A percentile compares a stretch with the other conserved stretches of the same genome.
phyloP scores from a whole-genome alignment of 2,888 invertebrate genomes.

The Parapristionchus giblindavisi region DNA sequence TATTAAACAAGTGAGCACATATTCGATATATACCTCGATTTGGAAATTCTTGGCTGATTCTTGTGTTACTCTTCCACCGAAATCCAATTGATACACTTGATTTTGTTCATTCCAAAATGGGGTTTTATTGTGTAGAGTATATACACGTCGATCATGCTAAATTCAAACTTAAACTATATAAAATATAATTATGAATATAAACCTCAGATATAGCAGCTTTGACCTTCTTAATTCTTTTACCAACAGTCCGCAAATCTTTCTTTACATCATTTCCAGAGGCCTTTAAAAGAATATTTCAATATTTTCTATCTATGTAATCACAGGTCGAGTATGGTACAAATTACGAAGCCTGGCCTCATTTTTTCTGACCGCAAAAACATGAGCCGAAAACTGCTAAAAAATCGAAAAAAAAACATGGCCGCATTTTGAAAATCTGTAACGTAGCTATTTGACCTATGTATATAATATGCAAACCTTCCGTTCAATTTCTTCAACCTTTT shows the following conservation, averaged over 20 bases:
- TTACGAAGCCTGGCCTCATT: background rate
- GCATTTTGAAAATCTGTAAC: background rate
- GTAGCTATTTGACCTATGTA: background rate
- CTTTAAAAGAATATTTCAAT: conserved; percentile 3
- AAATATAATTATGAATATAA: background rate
- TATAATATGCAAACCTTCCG: background rate
- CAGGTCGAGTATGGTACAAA: background rate
- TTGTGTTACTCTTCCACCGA: conserved; percentile 97
- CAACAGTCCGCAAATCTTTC: conserved; percentile 50
- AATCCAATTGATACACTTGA: conserved; percentile 98
- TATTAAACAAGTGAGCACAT: background rate
- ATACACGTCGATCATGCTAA: conserved; percentile 15
- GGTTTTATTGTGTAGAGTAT: conserved; percentile 89
- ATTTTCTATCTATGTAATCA: background rate
- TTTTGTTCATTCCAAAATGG: conserved; percentile 99
- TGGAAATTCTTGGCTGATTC: conserved; percentile 99
- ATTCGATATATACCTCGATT: conserved; percentile 78
- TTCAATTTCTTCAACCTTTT: conserved; percentile 20
- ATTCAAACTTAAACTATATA: background rate
- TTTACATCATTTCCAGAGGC: conserved; percentile 50
- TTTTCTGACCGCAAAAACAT: too few species aligned
- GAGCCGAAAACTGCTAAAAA: too few species aligned
- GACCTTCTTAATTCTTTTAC: conserved; percentile 54
- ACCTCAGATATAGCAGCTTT: conserved; percentile 42
- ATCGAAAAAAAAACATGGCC: background rate